A percentile compares a stretch with the other conserved stretches of the same genome.
Conservation (phyloP, 2,797 vertebrate genomes). For the Antrozous pallidus region DNA sequence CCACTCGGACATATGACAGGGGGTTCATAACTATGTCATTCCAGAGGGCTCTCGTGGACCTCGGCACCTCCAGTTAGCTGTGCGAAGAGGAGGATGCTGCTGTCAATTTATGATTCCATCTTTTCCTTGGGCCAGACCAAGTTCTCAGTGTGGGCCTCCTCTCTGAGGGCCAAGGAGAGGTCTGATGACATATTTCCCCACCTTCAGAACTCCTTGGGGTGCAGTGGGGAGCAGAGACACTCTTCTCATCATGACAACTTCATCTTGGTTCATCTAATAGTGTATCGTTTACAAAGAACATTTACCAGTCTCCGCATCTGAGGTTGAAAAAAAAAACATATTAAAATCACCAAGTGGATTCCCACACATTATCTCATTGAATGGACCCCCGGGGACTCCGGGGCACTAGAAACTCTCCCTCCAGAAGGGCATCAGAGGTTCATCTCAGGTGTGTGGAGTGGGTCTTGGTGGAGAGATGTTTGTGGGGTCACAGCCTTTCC, state of each 20-base stretch:
- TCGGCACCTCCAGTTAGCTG: background rate
- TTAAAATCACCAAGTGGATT: background rate
- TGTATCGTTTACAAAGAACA: background rate
- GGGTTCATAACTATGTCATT: background rate
- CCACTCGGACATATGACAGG: background rate
- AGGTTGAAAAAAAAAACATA: background rate
- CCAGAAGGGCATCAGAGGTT: background rate
- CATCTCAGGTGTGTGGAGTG: background rate
- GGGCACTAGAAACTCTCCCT: background rate
- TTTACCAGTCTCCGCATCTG: background rate
- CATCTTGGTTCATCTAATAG: background rate
- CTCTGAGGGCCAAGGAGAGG: background rate
- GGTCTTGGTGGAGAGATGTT: background rate
- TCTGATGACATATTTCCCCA: background rate
- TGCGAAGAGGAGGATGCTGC: background rate
- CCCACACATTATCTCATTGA: background rate
- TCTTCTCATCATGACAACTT: background rate
- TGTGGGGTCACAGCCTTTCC: background rate
- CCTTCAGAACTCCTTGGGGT: no score
- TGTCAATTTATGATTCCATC: background rate
- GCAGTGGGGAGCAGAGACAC: background rate
- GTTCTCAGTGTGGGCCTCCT: background rate
- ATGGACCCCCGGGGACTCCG: background rate
- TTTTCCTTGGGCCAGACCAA: background rate
- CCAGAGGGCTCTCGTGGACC: background rate